Evolutionary conservation across 23 tunicate species (phyloP).

Genomic region (Aplidium turbinatum): DNA sequence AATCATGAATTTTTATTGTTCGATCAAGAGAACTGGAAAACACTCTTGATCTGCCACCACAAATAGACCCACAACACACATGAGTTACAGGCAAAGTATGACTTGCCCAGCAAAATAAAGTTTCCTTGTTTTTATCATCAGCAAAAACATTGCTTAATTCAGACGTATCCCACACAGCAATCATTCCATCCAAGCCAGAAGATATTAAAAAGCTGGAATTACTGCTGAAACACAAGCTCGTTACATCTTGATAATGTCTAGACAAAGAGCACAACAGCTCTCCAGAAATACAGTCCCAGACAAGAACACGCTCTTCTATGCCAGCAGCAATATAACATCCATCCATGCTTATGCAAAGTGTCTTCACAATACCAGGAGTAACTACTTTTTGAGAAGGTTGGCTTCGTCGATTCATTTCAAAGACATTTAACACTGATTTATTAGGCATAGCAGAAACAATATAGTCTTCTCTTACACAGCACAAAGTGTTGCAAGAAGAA

Average conservation of each 20-base stretch:
- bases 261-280: slow-evolving; percentile 53
- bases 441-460: slow-evolving; percentile 62
- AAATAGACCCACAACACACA: slow-evolving; percentile 18
- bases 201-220: slow-evolving; percentile 47
- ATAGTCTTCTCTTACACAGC: slow-evolving; percentile 39
- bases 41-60: slow-evolving; percentile 39
- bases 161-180: slow-evolving; percentile 62
- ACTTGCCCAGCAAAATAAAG: slow-evolving; percentile 42
- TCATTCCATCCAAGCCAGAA: slow-evolving; percentile 68
- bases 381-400: slow-evolving; percentile 57
- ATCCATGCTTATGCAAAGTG: slow-evolving; percentile 39
- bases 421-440: slow-evolving; percentile 59
- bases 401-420: slow-evolving; percentile 48
- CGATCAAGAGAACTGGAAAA: slow-evolving; percentile 62
- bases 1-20: slow-evolving; percentile 65
- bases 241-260: slow-evolving; percentile 74
- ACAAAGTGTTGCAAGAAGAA: slow-evolving; percentile 31
- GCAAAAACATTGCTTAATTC: slow-evolving; percentile 19
- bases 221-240: slow-evolving; percentile 42
- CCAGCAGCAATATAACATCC: slow-evolving; percentile 69
- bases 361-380: slow-evolving; percentile 64
- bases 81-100: slow-evolving; percentile 39
- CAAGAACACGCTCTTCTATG: slow-evolving; percentile 42
- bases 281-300: slow-evolving; percentile 68
- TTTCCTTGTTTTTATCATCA: slow-evolving; percentile 23